Percentiles rank a stretch among this genome's conserved stretches.
These are phyloP conservation scores for Pseudolaguvia tuberculata DNA, from an alignment of 2,113 vertebrate genomes.

Conservation along the genomic window DNA sequence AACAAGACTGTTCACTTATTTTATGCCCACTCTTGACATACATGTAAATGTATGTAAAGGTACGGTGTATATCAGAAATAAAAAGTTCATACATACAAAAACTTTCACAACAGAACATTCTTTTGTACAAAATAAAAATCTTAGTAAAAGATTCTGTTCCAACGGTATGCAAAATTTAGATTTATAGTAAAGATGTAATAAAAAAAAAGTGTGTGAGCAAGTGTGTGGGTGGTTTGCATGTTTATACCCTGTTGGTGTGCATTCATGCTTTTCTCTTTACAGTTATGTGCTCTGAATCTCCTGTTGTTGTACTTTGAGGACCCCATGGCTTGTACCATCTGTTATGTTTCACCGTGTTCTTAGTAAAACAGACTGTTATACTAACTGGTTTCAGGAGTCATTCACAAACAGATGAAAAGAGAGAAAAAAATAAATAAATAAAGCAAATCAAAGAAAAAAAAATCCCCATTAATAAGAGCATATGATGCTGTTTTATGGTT, in stretches of 20 bases:
- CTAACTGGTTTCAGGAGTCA: slow-evolving; percentile 53
- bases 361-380: slow-evolving; percentile 53
- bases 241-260: slow-evolving; percentile 21
- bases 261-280: slow-evolving; percentile 29
- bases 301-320: slow-evolving; percentile 59
- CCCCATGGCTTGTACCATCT: slow-evolving; percentile 69
- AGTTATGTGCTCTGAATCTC: slow-evolving; percentile 56
- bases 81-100: neutral
- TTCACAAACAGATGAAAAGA: slow-evolving; percentile 58
- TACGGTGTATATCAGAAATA: neutral
- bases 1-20: neutral
- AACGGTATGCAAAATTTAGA: neutral
- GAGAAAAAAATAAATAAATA: slow-evolving; percentile 41
- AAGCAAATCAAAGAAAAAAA: slow-evolving; percentile 21
- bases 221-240: slow-evolving; percentile 29
- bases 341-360: slow-evolving; percentile 60
- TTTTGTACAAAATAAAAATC: neutral
- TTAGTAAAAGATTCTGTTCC: neutral
- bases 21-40: neutral
- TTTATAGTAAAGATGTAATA: neutral
- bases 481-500: too few species aligned
- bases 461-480: too few species aligned
- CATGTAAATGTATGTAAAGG: neutral
- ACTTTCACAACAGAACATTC: neutral
- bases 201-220: slow-evolving; percentile 6